Base-by-base conservation (phyloP, 2,888 invertebrate genomes). In the Ectobius pallidus region DNA sequence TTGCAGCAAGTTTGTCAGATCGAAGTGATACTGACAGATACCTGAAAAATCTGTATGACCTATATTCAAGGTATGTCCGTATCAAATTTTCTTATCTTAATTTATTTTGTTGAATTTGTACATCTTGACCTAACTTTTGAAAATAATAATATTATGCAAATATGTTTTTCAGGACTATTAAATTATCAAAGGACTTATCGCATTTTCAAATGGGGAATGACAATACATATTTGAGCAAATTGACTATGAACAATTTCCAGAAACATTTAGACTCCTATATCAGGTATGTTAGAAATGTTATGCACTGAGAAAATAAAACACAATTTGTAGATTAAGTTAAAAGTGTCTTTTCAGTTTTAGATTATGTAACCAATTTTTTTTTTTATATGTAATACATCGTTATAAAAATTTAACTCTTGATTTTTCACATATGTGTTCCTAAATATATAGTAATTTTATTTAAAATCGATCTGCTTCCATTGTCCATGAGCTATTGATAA, bases 11-110 rank as follows among this genome's bases (percentile, higher is more conserved):
- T 80, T 85, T 99, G 68, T 88, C 91, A 1, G 93, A 94, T 79
- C 92, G 92, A 80, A 89, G 88, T 76, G 94, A 96, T 80, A 88
- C 93, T 20, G 96, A 97, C 78, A 92, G 91, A 78, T 98, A 98
- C 85, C 86, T 99, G 76, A 90, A 89, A 78, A 95, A 93, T 78
- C 86, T 99, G 11, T 94, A 93, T 82, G 95, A 96, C 44, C 87
- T 97, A 76, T 97, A 97, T 82, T 93, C 93, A 1, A 94, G 92
- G 94, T 94, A 84, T 79, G 81, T 70, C 22, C 20, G 2, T 14
- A 69, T n/a, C n/a, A 11, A 46, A 52, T 49, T 11, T 69, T n/a
- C 30, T 20, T 16, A 7, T 16, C 2, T 3, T 11, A 6, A 22
- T 61, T 11, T 67, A 14, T 62, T 32, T 3, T 7, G 30, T 61